A percentile compares a stretch with the other conserved stretches of the same genome.
Conservation (phyloP, 1,140 invertebrate genomes). For the Drosophila sp. region DNA sequence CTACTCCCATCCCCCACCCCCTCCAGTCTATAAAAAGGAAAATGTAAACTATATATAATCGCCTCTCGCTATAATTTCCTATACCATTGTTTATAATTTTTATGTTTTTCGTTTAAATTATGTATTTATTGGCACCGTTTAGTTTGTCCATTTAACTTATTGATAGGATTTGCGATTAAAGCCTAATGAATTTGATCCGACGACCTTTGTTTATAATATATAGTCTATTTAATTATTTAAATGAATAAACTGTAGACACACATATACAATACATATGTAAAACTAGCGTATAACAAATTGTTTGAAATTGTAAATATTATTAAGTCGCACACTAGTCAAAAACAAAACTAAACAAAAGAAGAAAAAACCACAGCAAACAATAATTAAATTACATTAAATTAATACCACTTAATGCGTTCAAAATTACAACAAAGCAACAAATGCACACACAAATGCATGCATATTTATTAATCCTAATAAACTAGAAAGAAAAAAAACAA, state of each 20-base stretch:
- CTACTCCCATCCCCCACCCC: background rate
- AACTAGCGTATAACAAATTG: constrained; percentile 71
- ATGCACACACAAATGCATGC: constrained; percentile 49
- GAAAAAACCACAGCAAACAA: constrained; percentile 64
- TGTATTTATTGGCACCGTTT: constrained; percentile 69
- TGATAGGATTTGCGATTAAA: constrained; percentile 49
- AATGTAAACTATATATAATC: constrained; percentile 22
- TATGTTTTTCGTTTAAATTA: constrained; percentile 48
- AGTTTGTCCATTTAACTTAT: constrained; percentile 55
- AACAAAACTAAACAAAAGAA: constrained; percentile 24
- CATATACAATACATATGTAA: constrained; percentile 19
- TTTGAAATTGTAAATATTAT: constrained; percentile 79
- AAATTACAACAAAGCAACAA: constrained; percentile 40
- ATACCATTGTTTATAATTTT: constrained; percentile 44
- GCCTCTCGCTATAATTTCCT: constrained; percentile 64
- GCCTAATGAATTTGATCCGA: constrained; percentile 39
- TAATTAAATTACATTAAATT: constrained; percentile 71
- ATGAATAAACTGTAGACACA: constrained; percentile 27
- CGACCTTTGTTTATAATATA: constrained; percentile 60
- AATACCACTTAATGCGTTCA: constrained; percentile 64
- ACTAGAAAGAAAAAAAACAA: too few species aligned
- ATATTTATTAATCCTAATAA: constrained; percentile 75
- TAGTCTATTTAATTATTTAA: constrained; percentile 48
- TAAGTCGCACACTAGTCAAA: constrained; percentile 80
- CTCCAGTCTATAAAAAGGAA: constrained; percentile 1